These are phyloP conservation scores for Aspiorhynchus laticeps DNA, from an alignment of 2,113 vertebrate genomes.

Conservation along the genomic window DNA sequence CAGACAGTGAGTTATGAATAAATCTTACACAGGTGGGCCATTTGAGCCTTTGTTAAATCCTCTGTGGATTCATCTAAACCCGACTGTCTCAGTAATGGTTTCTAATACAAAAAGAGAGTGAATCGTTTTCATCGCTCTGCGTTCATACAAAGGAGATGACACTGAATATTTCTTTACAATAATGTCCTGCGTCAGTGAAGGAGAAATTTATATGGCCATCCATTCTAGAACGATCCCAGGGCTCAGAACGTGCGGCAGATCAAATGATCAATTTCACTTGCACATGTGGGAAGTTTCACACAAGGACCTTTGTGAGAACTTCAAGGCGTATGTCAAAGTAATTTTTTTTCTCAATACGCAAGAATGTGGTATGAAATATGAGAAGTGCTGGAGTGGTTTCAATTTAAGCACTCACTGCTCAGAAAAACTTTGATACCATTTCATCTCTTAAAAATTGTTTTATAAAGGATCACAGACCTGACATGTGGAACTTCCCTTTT, in stretches of 20 bases:
- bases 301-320: slow-evolving; percentile 35
- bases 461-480: neutral
- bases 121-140: slow-evolving; percentile 7
- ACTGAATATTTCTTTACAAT: slow-evolving; percentile 41
- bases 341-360: slow-evolving; percentile 41
- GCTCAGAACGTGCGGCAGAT: slow-evolving; percentile 36
- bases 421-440: neutral
- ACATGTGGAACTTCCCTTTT: neutral
- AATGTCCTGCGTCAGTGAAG: neutral
- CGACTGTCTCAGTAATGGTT: neutral
- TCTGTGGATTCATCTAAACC: neutral
- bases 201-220: slow-evolving; percentile 18
- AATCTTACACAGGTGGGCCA: neutral
- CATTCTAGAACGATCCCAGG: slow-evolving; percentile 39
- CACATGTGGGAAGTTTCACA: slow-evolving; percentile 41
- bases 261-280: slow-evolving; percentile 35
- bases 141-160: slow-evolving; percentile 14
- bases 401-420: neutral
- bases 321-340: slow-evolving; percentile 42
- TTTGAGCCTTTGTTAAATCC: neutral
- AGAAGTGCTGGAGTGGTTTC: slow-evolving; percentile 36
- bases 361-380: slow-evolving; percentile 47
- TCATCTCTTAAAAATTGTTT: slow-evolving; percentile 14
- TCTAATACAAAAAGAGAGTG: neutral
- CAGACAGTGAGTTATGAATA: neutral